Evolutionary conservation across 1,140 invertebrate species (phyloP).

Genomic region (Danaus melanippus): DNA sequence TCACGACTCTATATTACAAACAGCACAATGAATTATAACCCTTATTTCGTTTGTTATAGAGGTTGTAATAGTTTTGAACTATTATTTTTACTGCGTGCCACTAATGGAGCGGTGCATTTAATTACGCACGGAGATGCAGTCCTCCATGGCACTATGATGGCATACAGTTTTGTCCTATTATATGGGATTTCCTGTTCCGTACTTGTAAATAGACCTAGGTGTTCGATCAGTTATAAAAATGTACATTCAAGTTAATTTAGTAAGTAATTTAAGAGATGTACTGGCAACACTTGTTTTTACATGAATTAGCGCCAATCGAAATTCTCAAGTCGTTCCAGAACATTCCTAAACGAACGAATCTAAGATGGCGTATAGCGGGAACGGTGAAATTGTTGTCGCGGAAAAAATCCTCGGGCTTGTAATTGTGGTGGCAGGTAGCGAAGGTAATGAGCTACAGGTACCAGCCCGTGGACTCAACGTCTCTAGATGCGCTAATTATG

Average conservation of each 20-base stretch:
- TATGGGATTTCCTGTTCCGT: slow-evolving; percentile 15
- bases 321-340: too few relatives aligned
- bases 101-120: slow-evolving; percentile 19
- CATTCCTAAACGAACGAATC: neutral
- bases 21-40: slow-evolving; percentile 5
- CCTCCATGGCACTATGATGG: slow-evolving; percentile 18
- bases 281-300: too few relatives aligned
- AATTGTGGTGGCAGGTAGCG: slow-evolving; percentile 33
- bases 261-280: too few relatives aligned
- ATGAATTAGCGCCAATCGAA: too few relatives aligned
- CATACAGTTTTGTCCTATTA: slow-evolving; percentile 18
- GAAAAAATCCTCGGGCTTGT: slow-evolving; percentile 32
- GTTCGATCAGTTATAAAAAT: too few relatives aligned
- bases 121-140: slow-evolving; percentile 20
- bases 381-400: slow-evolving; percentile 36
- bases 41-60: neutral
- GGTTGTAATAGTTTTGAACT: neutral
- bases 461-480: neutral
- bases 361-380: slow-evolving; percentile 18
- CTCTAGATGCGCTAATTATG: slow-evolving; percentile 11
- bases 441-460: slow-evolving; percentile 23
- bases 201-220: slow-evolving; percentile 2
- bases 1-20: slow-evolving; percentile 11
- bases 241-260: too few relatives aligned
- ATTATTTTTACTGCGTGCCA: slow-evolving; percentile 4